These are phyloP conservation scores for Papilio machaon DNA, from an alignment of 1,140 invertebrate genomes.

Conservation along the genomic window DNA sequence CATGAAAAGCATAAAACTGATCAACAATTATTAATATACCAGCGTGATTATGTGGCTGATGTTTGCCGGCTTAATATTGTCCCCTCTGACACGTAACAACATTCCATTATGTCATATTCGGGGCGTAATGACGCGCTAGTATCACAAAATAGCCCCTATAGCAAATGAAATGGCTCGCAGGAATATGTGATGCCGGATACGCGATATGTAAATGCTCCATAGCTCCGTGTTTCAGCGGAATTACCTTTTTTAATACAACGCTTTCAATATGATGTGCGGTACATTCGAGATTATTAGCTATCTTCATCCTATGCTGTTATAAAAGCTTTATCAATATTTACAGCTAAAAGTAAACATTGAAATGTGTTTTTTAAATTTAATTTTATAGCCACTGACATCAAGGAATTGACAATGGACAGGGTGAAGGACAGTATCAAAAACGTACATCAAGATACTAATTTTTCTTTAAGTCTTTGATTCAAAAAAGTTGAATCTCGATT, in stretches of 20 bases:
- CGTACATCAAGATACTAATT: not conserved
- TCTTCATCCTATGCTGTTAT: not conserved
- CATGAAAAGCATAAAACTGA: slow-evolving; percentile 28
- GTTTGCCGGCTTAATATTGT: slow-evolving; percentile 48
- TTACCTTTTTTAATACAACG: slow-evolving; percentile 31
- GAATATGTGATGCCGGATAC: slow-evolving; percentile 34
- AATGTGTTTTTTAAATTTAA: not conserved
- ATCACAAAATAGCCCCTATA: slow-evolving; percentile 54
- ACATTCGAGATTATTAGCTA: not conserved
- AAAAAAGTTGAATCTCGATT: not conserved
- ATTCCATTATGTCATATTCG: slow-evolving; percentile 57
- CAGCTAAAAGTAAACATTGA: not conserved
- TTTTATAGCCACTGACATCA: not conserved
- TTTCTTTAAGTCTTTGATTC: not conserved
- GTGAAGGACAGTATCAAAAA: not conserved
- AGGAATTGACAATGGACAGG: not conserved
- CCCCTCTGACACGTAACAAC: slow-evolving; percentile 54
- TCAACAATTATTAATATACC: slow-evolving; percentile 45
- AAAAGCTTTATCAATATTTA: not conserved
- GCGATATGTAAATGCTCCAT: slow-evolving; percentile 33
- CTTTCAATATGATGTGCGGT: slow-evolving; percentile 21
- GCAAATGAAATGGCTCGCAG: slow-evolving; percentile 36
- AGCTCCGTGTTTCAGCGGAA: slow-evolving; percentile 26
- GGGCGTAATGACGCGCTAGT: slow-evolving; percentile 56
- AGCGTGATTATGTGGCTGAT: slow-evolving; percentile 44